Evolutionary conservation across 2,113 vertebrate genomes (phyloP).

Genomic region (Macquaria ambigua): DNA sequence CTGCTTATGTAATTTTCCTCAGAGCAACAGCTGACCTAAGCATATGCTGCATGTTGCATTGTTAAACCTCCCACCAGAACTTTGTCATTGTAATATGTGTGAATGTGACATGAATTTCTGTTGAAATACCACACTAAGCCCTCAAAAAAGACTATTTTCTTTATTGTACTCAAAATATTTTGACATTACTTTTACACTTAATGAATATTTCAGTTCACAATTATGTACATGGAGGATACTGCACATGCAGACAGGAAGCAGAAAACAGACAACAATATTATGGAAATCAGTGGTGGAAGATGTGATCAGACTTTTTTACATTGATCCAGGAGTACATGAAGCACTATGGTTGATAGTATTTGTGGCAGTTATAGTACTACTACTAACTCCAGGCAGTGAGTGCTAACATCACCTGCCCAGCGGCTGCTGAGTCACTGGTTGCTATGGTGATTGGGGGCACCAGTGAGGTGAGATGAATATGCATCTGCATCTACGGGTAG

Average conservation of each 20-base stretch:
- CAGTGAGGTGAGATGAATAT: no score
- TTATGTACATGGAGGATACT: not conserved
- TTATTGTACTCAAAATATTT: not conserved
- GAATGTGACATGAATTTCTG: not conserved
- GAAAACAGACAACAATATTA: not conserved
- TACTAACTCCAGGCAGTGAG: no score
- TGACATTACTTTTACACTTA: not conserved
- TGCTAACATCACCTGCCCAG: not conserved
- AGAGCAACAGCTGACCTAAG: conserved; percentile 62
- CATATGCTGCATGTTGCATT: conserved; percentile 12
- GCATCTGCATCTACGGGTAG: no score
- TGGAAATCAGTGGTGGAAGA: not conserved
- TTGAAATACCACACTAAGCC: not conserved
- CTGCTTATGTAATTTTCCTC: conserved; percentile 72
- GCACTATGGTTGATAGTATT: not conserved
- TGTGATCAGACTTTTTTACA: not conserved
- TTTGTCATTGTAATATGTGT: conserved; percentile 28
- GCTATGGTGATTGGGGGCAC: no score
- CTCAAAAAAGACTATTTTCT: not conserved
- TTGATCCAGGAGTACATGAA: not conserved
- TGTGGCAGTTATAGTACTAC: not conserved
- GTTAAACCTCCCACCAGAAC: conserved; percentile 20
- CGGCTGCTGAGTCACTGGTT: no score
- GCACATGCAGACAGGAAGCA: not conserved
- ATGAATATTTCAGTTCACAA: not conserved